phyloP scores from a whole-genome alignment of 2,797 vertebrate species.

The Pachyuromys duprasi region DNA sequence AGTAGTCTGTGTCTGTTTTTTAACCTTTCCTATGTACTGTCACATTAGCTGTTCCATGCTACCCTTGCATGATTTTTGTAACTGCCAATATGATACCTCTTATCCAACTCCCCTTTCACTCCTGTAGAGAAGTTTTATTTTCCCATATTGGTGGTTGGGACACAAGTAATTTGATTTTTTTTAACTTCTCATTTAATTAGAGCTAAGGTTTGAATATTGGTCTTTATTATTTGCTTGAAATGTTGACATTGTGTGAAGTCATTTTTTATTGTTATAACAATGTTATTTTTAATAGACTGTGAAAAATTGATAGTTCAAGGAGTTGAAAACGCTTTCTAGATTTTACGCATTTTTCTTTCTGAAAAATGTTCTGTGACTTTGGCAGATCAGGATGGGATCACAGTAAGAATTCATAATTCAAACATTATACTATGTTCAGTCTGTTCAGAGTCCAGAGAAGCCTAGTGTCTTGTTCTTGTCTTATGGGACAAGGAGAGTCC shows the following conservation, averaged over 20 bases:
- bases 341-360: conserved; percentile 23
- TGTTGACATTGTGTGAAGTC: neutral
- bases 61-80: neutral
- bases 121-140: neutral
- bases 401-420: neutral
- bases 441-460: neutral
- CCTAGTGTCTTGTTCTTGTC: neutral
- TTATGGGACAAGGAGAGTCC: neutral
- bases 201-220: neutral
- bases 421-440: neutral
- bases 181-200: conserved; percentile 35
- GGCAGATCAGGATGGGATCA: neutral
- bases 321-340: neutral
- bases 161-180: conserved; percentile 2
- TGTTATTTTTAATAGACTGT: neutral
- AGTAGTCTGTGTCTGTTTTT: neutral
- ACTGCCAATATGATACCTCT: neutral
- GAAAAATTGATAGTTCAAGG: conserved; percentile 40
- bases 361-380: neutral
- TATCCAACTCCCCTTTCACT: neutral
- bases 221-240: conserved; percentile 37
- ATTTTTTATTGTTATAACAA: conserved; percentile 48
- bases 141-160: neutral
- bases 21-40: neutral
- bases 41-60: neutral